These are phyloP conservation scores for Pseudorhiza aurosa DNA, from an alignment of 30 jellyfish, hydroid and myxozoan genomes.

Conservation along the genomic window DNA sequence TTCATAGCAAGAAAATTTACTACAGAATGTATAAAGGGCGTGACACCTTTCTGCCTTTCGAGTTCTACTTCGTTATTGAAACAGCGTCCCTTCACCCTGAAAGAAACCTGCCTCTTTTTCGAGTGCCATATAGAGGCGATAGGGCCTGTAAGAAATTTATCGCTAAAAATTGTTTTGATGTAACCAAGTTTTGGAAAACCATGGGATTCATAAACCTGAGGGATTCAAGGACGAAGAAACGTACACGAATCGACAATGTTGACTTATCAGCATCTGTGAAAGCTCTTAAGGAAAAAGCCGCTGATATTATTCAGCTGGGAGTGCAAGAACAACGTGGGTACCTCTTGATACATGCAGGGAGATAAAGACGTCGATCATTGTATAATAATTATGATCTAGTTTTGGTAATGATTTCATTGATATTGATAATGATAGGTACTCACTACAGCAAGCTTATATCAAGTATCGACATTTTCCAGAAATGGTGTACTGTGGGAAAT, in stretches of 20 bases:
- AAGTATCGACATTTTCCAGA: too few relatives aligned
- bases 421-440: too few relatives aligned
- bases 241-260: conserved; percentile 33
- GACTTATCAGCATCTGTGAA: conserved; percentile 23
- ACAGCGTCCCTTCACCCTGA: neutral
- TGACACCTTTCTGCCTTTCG: neutral
- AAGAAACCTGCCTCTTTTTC: too few relatives aligned
- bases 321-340: conserved; percentile 52
- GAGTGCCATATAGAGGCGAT: conserved; percentile 9
- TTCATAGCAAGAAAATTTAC: too few relatives aligned
- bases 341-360: too few relatives aligned
- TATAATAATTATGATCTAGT: too few relatives aligned
- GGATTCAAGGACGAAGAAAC: conserved; percentile 16
- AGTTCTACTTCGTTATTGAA: neutral
- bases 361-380: too few relatives aligned
- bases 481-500: conserved; percentile 42
- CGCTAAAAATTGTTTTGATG: neutral
- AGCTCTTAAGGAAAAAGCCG: conserved; percentile 22
- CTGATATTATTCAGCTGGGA: conserved; percentile 16
- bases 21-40: too few relatives aligned
- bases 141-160: neutral
- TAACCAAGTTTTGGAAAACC: conserved; percentile 14
- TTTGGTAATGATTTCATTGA: too few relatives aligned
- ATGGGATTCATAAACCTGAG: conserved; percentile 50
- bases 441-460: too few relatives aligned